Conservation (phyloP, 2,797 vertebrate genomes). For the Pseudomugil tenellus region DNA sequence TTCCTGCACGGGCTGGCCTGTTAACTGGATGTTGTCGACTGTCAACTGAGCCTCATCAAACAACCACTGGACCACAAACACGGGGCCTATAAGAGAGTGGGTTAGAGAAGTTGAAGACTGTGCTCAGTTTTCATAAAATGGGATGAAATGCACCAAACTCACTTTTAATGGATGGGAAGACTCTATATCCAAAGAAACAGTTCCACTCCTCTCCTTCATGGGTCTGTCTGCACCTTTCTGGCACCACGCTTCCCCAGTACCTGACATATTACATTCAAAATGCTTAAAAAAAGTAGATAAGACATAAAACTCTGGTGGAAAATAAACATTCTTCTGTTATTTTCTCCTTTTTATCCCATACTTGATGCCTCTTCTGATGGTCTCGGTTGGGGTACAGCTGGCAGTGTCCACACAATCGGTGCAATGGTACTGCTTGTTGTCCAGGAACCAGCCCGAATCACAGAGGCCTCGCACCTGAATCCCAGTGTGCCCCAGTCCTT, state of each 20-base stretch:
- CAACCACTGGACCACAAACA: conserved; percentile 98
- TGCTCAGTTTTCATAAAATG: not conserved
- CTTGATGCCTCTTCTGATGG: conserved; percentile 88
- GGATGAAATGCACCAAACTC: too few relatives aligned
- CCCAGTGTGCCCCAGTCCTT: conserved; percentile 87
- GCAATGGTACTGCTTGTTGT: conserved; percentile 94
- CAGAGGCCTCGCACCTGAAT: conserved; percentile 95
- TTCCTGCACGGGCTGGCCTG: conserved; percentile 95
- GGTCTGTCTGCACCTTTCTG: conserved; percentile 89
- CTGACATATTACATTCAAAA: conserved; percentile 78
- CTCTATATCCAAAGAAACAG: conserved; percentile 97
- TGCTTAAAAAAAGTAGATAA: not conserved
- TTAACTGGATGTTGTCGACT: conserved; percentile 95
- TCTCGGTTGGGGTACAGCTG: conserved; percentile 84
- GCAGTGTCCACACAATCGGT: conserved; percentile 91
- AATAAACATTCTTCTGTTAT: not conserved
- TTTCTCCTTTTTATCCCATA: conserved; percentile 51
- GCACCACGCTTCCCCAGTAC: conserved; percentile 93
- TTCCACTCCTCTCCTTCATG: conserved; percentile 97
- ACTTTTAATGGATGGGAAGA: conserved; percentile 96
- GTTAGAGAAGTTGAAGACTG: not conserved
- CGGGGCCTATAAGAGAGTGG: conserved; percentile 82
- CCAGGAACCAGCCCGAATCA: conserved; percentile 98
- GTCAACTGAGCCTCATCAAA: conserved; percentile 97
- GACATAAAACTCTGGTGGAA: not conserved